Base-by-base conservation (phyloP, 1,140 invertebrate species). In the Aphelenchoides fujianensis region DNA sequence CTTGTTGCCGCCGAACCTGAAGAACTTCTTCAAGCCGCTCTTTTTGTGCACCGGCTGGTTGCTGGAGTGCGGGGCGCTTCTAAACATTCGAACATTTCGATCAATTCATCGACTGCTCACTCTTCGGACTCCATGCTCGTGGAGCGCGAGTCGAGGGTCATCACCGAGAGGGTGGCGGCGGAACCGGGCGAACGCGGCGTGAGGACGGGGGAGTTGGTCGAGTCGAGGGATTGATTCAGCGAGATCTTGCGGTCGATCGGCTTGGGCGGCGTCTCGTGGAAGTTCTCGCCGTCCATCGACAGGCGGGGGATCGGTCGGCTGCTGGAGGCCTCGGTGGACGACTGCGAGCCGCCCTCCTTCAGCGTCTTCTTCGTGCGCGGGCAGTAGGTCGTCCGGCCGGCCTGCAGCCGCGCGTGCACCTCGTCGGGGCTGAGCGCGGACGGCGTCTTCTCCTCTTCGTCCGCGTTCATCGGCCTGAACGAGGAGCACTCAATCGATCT, bases 121-220 rank as follows among this genome's bases (percentile, higher is more conserved):
- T 59, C 55, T 59, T 59, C 55, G 5, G 55, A 59, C 55, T 59
- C 55, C 5, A 59, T 59, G 23, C 55, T 59, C 55, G 19, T 19
- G 12, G 55, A 59, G 12, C 55, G 55, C 5, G 55, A 59, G 7
- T 59, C 55, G 55, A 48, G 12, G 23, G 55, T 19, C 55, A 59
- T 7, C 5, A 32, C 19, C 5, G 55, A 59, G 5, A 59, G 55
- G 7, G 5, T 59, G 55, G 55, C 5, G 27, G 19, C 5, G 34
- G 55, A 59, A 23, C 19, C 19, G 7, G 55, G 55, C 19, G 55
- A 59, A 30, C 55, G 55, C 7, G 55, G 55, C 23, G 55, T 30
- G 23, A 7, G 28, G 23, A 59, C 23, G 28, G 55, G 41, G 23
- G 41, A 48, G 41, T 48, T 59, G 55, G 55, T 30, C 55, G 55